Evolutionary conservation across 2,113 vertebrate genomes (phyloP).

Genomic region (Ageneiosus marmoratus): DNA sequence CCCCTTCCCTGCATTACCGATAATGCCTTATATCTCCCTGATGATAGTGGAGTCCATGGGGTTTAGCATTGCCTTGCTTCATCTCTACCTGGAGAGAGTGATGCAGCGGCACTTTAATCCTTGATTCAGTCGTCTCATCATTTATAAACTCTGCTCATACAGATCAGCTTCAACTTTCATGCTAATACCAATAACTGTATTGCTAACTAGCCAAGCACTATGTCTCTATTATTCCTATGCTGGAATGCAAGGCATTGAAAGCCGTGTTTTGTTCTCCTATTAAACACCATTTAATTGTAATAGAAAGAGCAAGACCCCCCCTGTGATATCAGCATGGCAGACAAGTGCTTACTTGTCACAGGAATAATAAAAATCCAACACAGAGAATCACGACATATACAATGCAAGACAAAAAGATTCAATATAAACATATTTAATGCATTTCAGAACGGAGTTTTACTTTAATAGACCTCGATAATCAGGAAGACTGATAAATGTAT

Average conservation of each 20-base stretch:
- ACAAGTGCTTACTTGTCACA: too few relatives aligned
- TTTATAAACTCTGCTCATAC: too few relatives aligned
- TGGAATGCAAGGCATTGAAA: background rate
- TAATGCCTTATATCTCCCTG: background rate
- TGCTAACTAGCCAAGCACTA: background rate
- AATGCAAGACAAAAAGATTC: background rate
- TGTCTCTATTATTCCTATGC: background rate
- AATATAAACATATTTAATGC: background rate
- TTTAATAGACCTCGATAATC: background rate
- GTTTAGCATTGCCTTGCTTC: background rate
- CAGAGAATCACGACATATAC: background rate
- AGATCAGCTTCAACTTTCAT: too few relatives aligned
- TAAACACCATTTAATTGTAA: background rate
- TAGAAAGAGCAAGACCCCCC: background rate
- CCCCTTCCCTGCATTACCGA: background rate
- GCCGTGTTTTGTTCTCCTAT: background rate
- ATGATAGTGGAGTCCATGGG: background rate
- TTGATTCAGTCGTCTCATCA: too few relatives aligned
- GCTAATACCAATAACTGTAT: background rate
- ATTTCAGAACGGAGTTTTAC: background rate
- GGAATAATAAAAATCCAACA: background rate
- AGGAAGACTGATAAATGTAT: background rate
- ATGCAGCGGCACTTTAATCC: background rate
- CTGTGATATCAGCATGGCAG: background rate
- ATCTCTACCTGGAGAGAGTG: background rate